Evolutionary conservation across 2,113 vertebrate species (phyloP).

Genomic region (Ciconia stormi): DNA sequence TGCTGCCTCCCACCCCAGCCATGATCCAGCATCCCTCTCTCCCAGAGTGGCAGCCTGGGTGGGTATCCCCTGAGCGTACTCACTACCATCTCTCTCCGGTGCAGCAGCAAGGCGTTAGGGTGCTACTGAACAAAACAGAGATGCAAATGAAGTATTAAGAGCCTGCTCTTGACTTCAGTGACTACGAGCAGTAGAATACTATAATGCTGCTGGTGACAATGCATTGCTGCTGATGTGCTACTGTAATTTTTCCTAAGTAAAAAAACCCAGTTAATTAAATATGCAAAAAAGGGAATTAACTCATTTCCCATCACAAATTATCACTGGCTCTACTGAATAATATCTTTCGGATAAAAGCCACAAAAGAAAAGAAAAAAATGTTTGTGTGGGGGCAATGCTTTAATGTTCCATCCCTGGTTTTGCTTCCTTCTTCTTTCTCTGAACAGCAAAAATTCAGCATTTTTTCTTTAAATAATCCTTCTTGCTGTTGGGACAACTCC

Average conservation of each 20-base stretch:
- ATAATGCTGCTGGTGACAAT: neutral
- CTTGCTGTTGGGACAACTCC: slow-evolving; percentile 49
- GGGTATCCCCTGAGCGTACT: too few species aligned
- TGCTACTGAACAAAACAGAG: neutral
- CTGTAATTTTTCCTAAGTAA: neutral
- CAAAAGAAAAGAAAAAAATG: neutral
- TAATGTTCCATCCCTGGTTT: neutral
- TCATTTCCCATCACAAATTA: neutral
- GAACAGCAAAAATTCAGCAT: slow-evolving; percentile 17
- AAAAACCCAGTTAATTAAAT: neutral
- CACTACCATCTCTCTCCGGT: neutral
- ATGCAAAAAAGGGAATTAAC: neutral
- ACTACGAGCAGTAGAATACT: neutral
- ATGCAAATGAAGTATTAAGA: neutral
- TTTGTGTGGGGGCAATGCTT: neutral
- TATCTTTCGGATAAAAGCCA: neutral
- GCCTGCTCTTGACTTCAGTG: neutral
- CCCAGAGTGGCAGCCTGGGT: neutral
- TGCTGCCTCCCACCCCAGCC: neutral
- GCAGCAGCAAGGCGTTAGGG: fast-evolving
- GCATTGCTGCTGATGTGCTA: neutral
- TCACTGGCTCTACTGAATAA: neutral
- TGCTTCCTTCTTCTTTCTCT: neutral
- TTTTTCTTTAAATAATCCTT: slow-evolving; percentile 62
- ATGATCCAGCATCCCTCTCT: neutral